Base-by-base conservation (phyloP, 2,888 invertebrate genomes). In the Hypomecis punctinalis region DNA sequence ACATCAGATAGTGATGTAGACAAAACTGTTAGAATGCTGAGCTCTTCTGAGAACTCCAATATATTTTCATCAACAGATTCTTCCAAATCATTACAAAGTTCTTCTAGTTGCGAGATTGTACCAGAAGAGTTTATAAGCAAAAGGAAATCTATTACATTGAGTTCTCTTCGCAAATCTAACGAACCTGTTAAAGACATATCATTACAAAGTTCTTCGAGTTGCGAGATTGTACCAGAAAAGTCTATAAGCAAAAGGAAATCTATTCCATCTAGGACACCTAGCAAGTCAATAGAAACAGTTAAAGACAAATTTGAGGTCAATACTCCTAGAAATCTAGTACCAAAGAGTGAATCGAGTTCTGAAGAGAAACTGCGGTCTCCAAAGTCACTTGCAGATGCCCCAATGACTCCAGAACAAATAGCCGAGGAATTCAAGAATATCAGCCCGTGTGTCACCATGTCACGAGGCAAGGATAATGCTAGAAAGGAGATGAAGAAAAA, bases 381-480 rank as follows among this genome's bases (percentile, higher is more conserved):
- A 0, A 85, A 84, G 62, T 75, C 76, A 11, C 70, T 71, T 0
- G 59, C 66, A 0, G 75, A 77, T 52, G 46, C 65, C 1, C 60
- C 52, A 0, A 72, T 77, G 73, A 90, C 88, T n/a, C 90, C 88
- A 0, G 82, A 85, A 43, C 83, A 86, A 64, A 81, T 83, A n/a
- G 60, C 58, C 0, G 81, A 83, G 6, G 80, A 81, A 56, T 76
- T 75, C 0, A 80, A 77, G 43, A 91, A 86, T 58, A 83, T 93
- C 0, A 94, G 94, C 67, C 95, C 95, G 0, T 94, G 91, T 78
- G 93, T 95, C 0, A 95, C 94, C 0, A 75, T 93, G 58, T 94
- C 94, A 0, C 82, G 95, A 33, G 95, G 95, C 0, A 95, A 95
- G 71, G 88, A 84, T 1, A 94, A 93, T 71, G 94, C 94, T 0